Evolutionary conservation across 2,797 vertebrate genomes (phyloP).

Genomic region (Agapornis canus): DNA sequence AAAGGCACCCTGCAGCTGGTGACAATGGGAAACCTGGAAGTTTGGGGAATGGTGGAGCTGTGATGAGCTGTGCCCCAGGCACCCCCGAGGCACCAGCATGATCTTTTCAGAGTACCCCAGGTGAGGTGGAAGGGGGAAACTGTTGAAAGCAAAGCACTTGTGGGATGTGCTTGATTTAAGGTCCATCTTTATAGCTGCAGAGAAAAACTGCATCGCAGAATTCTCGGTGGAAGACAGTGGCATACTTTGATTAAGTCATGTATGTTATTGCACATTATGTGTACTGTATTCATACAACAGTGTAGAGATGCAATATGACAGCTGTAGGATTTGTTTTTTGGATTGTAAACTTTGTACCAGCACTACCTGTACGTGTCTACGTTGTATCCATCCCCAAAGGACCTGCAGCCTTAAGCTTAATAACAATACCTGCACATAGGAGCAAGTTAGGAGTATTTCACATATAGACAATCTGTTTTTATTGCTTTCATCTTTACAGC

Average conservation of each 20-base stretch:
- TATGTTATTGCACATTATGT: background rate
- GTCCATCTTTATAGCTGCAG: background rate
- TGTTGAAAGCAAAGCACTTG: background rate
- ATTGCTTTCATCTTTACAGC: constrained; percentile 69
- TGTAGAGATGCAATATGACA: background rate
- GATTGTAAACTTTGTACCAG: background rate
- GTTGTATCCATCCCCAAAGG: background rate
- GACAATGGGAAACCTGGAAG: background rate
- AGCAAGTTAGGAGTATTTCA: constrained; percentile 37
- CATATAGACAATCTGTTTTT: constrained; percentile 41
- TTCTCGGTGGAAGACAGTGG: background rate
- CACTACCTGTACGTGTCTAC: background rate
- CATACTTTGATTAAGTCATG: background rate
- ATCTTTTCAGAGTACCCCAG: background rate
- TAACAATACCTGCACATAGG: background rate
- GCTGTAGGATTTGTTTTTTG: background rate
- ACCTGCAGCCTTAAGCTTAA: background rate
- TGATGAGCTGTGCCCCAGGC: background rate
- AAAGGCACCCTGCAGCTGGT: background rate
- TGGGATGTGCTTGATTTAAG: background rate
- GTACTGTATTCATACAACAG: background rate
- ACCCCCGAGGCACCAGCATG: background rate
- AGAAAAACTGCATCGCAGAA: background rate
- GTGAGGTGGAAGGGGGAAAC: background rate
- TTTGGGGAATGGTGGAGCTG: fast-evolving